These are phyloP conservation scores for Orthosia gothica DNA, from an alignment of 2,888 invertebrate genomes.

Conservation along the genomic window DNA sequence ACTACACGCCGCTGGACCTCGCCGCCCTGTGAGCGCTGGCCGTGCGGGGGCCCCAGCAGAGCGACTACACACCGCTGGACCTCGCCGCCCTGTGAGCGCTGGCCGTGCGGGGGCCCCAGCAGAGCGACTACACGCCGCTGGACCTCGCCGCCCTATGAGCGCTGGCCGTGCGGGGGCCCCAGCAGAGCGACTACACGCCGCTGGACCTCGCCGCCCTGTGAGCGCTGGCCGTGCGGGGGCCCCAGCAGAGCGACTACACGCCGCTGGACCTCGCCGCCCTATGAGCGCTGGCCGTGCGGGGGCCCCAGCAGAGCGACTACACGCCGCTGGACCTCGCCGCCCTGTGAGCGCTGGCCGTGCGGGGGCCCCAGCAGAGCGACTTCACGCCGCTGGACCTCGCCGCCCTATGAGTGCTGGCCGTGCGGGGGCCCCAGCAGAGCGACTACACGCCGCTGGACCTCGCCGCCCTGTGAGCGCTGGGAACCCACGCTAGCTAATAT, in stretches of 20 bases:
- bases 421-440: slow-evolving; percentile 73
- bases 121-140: slow-evolving; percentile 79
- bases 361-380: too few species aligned
- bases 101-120: slow-evolving; percentile 74
- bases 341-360: slow-evolving; percentile 80
- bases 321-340: slow-evolving; percentile 88
- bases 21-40: slow-evolving; percentile 61
- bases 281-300: slow-evolving; percentile 78
- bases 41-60: slow-evolving; percentile 72
- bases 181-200: slow-evolving; percentile 78
- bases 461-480: slow-evolving; percentile 61
- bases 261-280: slow-evolving; percentile 79
- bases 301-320: slow-evolving; percentile 76
- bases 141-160: slow-evolving; percentile 73
- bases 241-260: slow-evolving; percentile 76
- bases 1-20: slow-evolving; percentile 83
- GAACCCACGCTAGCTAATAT: not conserved
- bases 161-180: slow-evolving; percentile 77
- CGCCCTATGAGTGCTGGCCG: slow-evolving; percentile 82
- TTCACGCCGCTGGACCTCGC: too few species aligned
- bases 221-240: slow-evolving; percentile 79
- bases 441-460: slow-evolving; percentile 83
- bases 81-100: slow-evolving; percentile 66
- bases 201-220: slow-evolving; percentile 76
- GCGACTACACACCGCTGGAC: slow-evolving; percentile 82